Evolutionary conservation across 1,140 invertebrate species (phyloP), one percentile per base, ranked within the genome.

Genomic region (Leptinotarsa defecta): DNA sequence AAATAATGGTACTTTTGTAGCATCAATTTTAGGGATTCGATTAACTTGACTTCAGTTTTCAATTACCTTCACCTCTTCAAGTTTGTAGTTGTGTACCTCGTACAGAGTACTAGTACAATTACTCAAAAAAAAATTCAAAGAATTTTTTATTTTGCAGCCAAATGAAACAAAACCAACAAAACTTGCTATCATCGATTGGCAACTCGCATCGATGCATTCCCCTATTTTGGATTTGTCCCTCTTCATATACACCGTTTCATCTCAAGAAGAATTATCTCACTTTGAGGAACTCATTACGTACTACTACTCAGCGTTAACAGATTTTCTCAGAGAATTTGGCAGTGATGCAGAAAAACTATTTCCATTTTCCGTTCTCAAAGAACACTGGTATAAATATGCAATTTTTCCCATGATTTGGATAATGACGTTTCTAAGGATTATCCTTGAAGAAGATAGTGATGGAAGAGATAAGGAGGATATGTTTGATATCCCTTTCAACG

Each of bases 141-240:
- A 8, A 6, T 2, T 43, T 65, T 64, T 15, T 74, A 3, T 48
- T 34, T 71, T 75, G 34, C 57, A 75, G 74, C 68, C 48, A n/a
- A 13, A 64, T 49, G 65, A 20, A 17, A 34, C 68, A 13, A 73
- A 72, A 24, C 76, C 76, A 68, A 71, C 74, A 67, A 71, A 77
- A 61, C 48, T 77, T 19, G 17, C 84, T 78, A 72, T 81, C 90
- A 0, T 91, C 17, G 90, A 91, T 76, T 89, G 88, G 82, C 90
- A 91, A 81, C 81, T 90, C 13, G 83, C 86, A 15, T 83, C 88
- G 11, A 87, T 87, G 72, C 86, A 87, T 2, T 90, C 89, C 3
- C 90, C 90, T 5, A 86, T 88, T 3, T 86, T 87, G 1, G 90
- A 91, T 74, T 76, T 91, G 65, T 86, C 86, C 0, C 89, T 90